Base-by-base conservation (phyloP, 1,140 invertebrate genomes). In the Drosophila lini region DNA sequence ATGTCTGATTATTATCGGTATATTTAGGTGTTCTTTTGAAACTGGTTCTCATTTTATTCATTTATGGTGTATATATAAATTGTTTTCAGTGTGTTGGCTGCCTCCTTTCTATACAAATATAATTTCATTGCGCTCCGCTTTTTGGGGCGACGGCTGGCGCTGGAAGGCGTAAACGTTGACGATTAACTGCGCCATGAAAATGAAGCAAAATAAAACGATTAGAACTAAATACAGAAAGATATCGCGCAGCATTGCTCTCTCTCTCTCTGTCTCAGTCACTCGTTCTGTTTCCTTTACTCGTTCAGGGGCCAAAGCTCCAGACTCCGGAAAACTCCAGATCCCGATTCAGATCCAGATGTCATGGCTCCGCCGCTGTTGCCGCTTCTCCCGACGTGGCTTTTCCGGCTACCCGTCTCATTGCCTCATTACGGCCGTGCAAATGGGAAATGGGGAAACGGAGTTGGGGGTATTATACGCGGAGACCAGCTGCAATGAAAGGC, bases 141-240 rank as follows among this genome's bases (percentile, higher is more conserved):
- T 80, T 22, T 81, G 83, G 34, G 91, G 60, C 47, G 84, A 78
- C 40, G 91, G 90, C 57, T 91, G 91, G 45, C 91, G 78, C 64
- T 91, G 91, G 73, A 91, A 91, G 45, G 90, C 90, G 80, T 91
- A 91, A 74, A 91, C 90, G 75, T 91, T 91, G 65, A 91, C 90
- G 82, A 91, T 91, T 91, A 91, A 86, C 89, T 91, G 90, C 62
- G 91, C 91, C 86, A 91, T 86, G 79, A 91, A 91, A 89, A 91
- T 91, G 86, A 91, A 85, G 88, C 91, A 91, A 91, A 91, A 91
- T 89, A 91, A 91, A 91, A 89, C 84, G 79, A 91, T 91, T 83
- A 91, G 78, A 81, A 91, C 84, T 69, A 91, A 79, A 81, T 91
- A 91, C 65, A 91, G 80, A 78, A 91, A 91, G 50, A 91, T 91